Evolutionary conservation across 2,888 invertebrate species (phyloP).

Genomic region (Ormyrus thymus): DNA sequence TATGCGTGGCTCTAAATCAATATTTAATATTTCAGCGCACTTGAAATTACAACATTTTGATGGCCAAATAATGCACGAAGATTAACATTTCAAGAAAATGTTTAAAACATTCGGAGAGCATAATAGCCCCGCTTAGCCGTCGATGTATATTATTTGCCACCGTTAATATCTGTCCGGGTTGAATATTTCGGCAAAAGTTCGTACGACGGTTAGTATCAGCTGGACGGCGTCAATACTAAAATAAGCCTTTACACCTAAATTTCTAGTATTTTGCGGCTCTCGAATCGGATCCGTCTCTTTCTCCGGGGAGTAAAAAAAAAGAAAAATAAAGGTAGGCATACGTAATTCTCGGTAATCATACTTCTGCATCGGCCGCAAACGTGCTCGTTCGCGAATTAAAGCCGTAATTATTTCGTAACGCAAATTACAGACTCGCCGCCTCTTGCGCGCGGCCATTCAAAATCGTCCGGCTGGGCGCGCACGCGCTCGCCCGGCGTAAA

Average conservation of each 20-base stretch:
- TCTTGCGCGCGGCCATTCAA: slow-evolving; percentile 28
- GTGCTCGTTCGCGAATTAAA: slow-evolving; percentile 51
- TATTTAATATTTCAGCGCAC: no score
- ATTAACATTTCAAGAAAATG: no score
- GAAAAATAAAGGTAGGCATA: slow-evolving; percentile 29
- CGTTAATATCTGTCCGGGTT: no score
- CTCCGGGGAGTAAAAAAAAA: background rate
- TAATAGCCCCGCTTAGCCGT: no score
- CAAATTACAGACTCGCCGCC: slow-evolving; percentile 42
- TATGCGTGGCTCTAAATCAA: no score
- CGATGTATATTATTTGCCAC: no score
- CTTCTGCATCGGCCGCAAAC: slow-evolving; percentile 32
- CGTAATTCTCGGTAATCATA: slow-evolving; percentile 48
- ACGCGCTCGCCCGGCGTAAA: background rate
- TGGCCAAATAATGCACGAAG: no score
- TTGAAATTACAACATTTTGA: no score
- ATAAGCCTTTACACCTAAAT: slow-evolving; percentile 35
- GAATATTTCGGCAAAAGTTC: no score
- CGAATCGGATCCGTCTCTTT: slow-evolving; percentile 9
- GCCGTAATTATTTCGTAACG: slow-evolving; percentile 53
- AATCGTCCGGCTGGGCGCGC: slow-evolving; percentile 40
- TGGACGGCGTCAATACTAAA: slow-evolving; percentile 16
- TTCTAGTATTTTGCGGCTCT: slow-evolving; percentile 29
- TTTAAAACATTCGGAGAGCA: no score
- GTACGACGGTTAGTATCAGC: no score